These are phyloP conservation scores for Emmelina monodactyla DNA, from an alignment of 2,888 invertebrate genomes.

Conservation along the genomic window DNA sequence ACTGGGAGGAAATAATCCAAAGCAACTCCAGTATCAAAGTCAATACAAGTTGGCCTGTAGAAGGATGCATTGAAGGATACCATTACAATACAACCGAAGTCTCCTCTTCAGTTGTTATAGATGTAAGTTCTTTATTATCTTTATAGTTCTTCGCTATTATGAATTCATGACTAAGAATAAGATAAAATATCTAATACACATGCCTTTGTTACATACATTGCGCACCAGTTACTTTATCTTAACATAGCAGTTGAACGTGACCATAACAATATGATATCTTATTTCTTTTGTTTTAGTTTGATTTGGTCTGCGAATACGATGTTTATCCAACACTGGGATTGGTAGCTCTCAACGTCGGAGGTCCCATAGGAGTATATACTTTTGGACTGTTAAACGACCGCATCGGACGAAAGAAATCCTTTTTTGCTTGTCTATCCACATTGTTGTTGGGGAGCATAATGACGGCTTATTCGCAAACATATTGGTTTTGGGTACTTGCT, in stretches of 20 bases:
- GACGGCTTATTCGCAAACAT: constrained; percentile 79
- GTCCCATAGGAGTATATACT: constrained; percentile 88
- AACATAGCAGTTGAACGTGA: no score
- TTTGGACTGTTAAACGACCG: constrained; percentile 89
- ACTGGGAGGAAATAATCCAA: constrained; percentile 70
- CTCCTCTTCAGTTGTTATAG: constrained; percentile 82
- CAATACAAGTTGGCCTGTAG: constrained; percentile 70
- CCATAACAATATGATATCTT: no score
- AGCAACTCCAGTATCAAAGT: constrained; percentile 28
- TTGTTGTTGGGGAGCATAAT: constrained; percentile 80
- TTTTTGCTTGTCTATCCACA: constrained; percentile 85
- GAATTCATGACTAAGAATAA: neutral
- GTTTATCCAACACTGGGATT: constrained; percentile 89
- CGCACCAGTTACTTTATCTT: no score
- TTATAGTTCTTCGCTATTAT: neutral
- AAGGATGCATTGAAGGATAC: constrained; percentile 79
- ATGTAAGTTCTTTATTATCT: constrained; percentile 62
- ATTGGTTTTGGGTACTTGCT: constrained; percentile 84
- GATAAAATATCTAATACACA: neutral
- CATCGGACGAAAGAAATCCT: constrained; percentile 84
- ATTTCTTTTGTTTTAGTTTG: constrained; percentile 73
- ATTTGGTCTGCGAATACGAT: constrained; percentile 86
- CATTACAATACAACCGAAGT: constrained; percentile 77
- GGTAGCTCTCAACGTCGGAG: constrained; percentile 86
- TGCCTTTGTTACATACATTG: no score